These are phyloP conservation scores for Hymenopus coronatus DNA, from an alignment of 2,888 invertebrate species.

Conservation along the genomic window DNA sequence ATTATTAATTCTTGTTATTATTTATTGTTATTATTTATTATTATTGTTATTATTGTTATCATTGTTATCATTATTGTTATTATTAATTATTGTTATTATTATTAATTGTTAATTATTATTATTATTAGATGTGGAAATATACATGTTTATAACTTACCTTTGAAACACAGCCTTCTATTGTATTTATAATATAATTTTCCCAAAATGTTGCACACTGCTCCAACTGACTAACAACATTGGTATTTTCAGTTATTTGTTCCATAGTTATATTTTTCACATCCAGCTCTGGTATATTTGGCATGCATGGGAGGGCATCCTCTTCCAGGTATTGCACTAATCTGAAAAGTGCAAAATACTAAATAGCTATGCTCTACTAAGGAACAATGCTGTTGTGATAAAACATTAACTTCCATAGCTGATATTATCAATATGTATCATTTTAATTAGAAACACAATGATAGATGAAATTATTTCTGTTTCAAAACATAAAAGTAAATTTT, in stretches of 20 bases:
- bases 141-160: neutral
- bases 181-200: neutral
- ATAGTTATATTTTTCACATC: neutral
- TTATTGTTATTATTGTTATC: no score
- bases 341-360: neutral
- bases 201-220: neutral
- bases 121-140: neutral
- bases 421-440: no score
- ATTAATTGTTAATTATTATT: no score
- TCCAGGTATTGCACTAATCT: neutral
- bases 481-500: no score
- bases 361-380: neutral
- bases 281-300: neutral
- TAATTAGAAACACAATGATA: no score
- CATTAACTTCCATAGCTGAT: accelerated
- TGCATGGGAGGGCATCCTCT: neutral
- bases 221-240: neutral
- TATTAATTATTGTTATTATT: no score
- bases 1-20: no score
- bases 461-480: no score
- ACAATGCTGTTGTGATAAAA: no score
- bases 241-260: neutral
- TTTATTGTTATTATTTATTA: no score
- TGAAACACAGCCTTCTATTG: neutral
- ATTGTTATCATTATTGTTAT: no score